phyloP scores from a whole-genome alignment of 1,140 invertebrate genomes.

The Leptinotarsa lineolata region DNA sequence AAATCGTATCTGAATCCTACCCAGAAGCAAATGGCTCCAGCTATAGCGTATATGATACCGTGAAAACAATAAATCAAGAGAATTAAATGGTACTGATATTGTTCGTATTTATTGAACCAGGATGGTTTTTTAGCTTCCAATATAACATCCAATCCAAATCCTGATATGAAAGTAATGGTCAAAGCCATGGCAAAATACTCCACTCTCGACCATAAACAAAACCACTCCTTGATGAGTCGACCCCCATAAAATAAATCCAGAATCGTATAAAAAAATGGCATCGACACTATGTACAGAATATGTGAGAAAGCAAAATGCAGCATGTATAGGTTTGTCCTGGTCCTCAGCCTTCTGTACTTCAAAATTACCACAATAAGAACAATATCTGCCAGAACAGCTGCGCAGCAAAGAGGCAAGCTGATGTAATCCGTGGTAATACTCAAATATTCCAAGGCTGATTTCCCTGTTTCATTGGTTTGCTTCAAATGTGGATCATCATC shows the following conservation, averaged over 20 bases:
- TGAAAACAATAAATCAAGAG: constrained; percentile 15
- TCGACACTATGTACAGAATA: constrained; percentile 25
- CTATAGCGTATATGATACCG: not conserved
- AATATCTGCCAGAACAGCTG: constrained; percentile 25
- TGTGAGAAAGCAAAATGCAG: constrained; percentile 36
- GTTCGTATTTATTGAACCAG: constrained; percentile 17
- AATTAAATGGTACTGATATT: not conserved
- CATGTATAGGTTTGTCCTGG: constrained; percentile 36
- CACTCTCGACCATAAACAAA: constrained; percentile 29
- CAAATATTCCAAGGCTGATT: constrained; percentile 4
- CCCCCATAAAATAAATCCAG: constrained; percentile 32
- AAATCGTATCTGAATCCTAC: constrained; percentile 15
- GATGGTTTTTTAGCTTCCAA: not conserved
- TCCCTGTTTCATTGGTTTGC: constrained; percentile 9
- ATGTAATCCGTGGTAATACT: constrained; percentile 17
- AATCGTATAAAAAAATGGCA: constrained; percentile 17
- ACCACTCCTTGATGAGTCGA: constrained; percentile 18
- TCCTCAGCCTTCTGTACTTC: constrained; percentile 37
- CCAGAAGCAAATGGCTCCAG: constrained; percentile 14
- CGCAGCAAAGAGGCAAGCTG: constrained; percentile 31
- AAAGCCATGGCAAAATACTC: constrained; percentile 34
- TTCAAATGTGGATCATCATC: constrained; percentile 17
- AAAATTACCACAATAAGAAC: constrained; percentile 31
- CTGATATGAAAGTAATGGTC: constrained; percentile 26
- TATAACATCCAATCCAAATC: constrained; percentile 26